Base-by-base conservation (phyloP, 2,888 invertebrate species). In the Mechanitis messenoides region DNA sequence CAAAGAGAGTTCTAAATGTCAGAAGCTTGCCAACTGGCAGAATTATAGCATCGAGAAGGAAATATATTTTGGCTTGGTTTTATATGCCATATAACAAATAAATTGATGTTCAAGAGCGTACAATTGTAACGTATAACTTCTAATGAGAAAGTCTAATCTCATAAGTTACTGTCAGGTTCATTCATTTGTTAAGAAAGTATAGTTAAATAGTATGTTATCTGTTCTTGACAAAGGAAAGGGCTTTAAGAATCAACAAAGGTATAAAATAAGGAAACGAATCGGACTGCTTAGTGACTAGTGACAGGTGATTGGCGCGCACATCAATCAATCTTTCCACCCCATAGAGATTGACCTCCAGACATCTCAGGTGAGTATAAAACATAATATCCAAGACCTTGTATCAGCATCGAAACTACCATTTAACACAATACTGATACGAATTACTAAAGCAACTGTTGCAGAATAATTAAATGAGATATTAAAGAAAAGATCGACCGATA, bases 261-360 rank as follows among this genome's bases (percentile, higher is more conserved):
- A 50, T 50, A 55, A 61, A 45, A 56, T 42, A 38, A 11, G 12
- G 11, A 38, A 45, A 3, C 9, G 9, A 50, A 50, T 31, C 42
- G 42, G 11, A 38, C 57, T 61, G 53, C 63, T 55, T 64, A 59
- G 57, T 58, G 57, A 66, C 50, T 65, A 28, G 50, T 63, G 67
- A 76, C 79, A 81, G 77, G 79, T 79, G 81, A 83, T 81, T 80
- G 78, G 77, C 79, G 76, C 78, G 76, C 78, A 77, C 73, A 74
- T 73, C 74, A 73, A 75, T 70, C 74, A 72, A 73, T 66, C 61
- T 60, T 45, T 59, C 69, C 72, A 70, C 71, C 69, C 71, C 75
- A 72, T 72, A 74, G 75, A 73, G 74, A 70, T 70, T 78, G 87
- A 85, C 86, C 87, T 85, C 83, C 77, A 86, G 85, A 85, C 85